phyloP scores from a whole-genome alignment of 2,797 vertebrate genomes.

The Epinephelus coioides region DNA sequence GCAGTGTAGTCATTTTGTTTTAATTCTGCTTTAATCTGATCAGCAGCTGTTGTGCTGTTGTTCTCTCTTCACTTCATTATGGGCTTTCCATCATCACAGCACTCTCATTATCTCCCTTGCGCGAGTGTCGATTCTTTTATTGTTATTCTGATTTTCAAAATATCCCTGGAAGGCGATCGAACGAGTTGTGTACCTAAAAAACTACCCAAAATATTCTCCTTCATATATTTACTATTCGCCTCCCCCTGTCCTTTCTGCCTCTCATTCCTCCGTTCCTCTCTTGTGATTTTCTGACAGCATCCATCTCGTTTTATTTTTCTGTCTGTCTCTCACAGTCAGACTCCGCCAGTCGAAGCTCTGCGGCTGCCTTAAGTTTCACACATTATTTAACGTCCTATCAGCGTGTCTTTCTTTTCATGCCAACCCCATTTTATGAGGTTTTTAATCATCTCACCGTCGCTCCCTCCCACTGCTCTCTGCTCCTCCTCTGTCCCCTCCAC shows the following conservation, averaged over 20 bases:
- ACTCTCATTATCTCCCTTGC: slow-evolving; percentile 44
- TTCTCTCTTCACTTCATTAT: slow-evolving; percentile 68
- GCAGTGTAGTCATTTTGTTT: slow-evolving; percentile 64
- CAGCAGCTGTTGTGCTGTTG: slow-evolving; percentile 66
- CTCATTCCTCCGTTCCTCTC: slow-evolving; percentile 36
- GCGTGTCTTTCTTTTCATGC: slow-evolving; percentile 38
- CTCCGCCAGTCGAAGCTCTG: slow-evolving; percentile 25
- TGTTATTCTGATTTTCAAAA: slow-evolving; percentile 39
- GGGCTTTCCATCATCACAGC: slow-evolving; percentile 48
- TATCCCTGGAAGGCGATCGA: slow-evolving; percentile 27
- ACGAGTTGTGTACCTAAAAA: slow-evolving; percentile 40
- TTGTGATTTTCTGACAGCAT: slow-evolving; percentile 54
- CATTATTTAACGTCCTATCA: slow-evolving; percentile 63
- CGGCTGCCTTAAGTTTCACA: slow-evolving; percentile 37
- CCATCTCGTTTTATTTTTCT: slow-evolving; percentile 53
- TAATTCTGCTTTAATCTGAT: slow-evolving; percentile 77
- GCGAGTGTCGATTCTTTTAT: slow-evolving; percentile 33
- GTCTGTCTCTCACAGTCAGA: slow-evolving; percentile 43
- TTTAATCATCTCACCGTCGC: slow-evolving; percentile 62
- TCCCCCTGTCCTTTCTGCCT: slow-evolving; percentile 9
- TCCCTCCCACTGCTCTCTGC: slow-evolving; percentile 16
- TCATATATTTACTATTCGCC: slow-evolving; percentile 32
- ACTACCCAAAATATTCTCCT: slow-evolving; percentile 40
- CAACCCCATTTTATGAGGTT: slow-evolving; percentile 45
- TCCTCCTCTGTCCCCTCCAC: slow-evolving; percentile 10